A percentile compares a stretch with the other conserved stretches of the same genome.
These are phyloP conservation scores for Drosophila rufa DNA, from an alignment of 1,140 invertebrate genomes.

Conservation along the genomic window DNA sequence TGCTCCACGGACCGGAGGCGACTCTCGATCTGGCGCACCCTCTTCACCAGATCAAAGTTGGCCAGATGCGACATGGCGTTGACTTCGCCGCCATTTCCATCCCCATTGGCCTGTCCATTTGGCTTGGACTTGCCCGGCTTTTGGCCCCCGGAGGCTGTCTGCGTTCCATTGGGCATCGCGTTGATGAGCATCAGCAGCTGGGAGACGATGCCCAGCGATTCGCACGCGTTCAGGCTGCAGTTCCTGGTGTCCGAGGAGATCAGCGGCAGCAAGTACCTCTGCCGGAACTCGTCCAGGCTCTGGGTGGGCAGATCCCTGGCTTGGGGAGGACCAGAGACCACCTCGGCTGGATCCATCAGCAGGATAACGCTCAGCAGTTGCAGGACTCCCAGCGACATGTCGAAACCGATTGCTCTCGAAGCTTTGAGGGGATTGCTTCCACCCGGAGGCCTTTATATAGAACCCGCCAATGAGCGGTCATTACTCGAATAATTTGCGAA, in stretches of 20 bases:
- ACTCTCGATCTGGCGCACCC: slow-evolving; percentile 87
- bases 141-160: background rate
- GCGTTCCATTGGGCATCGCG: slow-evolving; percentile 55
- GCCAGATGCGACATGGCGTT: slow-evolving; percentile 50
- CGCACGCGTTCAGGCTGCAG: slow-evolving; percentile 75
- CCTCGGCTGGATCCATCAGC: slow-evolving; percentile 10
- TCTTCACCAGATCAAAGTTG: slow-evolving; percentile 63
- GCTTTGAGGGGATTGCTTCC: slow-evolving; percentile 18
- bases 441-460: slow-evolving; percentile 51
- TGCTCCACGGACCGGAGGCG: slow-evolving; percentile 90
- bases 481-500: slow-evolving; percentile 70
- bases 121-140: background rate
- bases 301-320: slow-evolving; percentile 35
- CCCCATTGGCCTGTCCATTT: slow-evolving; percentile 13
- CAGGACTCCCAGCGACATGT: slow-evolving; percentile 43
- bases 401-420: background rate
- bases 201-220: slow-evolving; percentile 68
- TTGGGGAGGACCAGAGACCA: slow-evolving; percentile 19
- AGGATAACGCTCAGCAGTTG: slow-evolving; percentile 22
- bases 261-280: slow-evolving; percentile 62
- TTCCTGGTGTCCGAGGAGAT: slow-evolving; percentile 57
- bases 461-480: slow-evolving; percentile 5
- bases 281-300: slow-evolving; percentile 67
- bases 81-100: slow-evolving; percentile 34
- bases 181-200: slow-evolving; percentile 69